Conservation (phyloP, 2,113 vertebrate genomes). For the Pipa parva region DNA sequence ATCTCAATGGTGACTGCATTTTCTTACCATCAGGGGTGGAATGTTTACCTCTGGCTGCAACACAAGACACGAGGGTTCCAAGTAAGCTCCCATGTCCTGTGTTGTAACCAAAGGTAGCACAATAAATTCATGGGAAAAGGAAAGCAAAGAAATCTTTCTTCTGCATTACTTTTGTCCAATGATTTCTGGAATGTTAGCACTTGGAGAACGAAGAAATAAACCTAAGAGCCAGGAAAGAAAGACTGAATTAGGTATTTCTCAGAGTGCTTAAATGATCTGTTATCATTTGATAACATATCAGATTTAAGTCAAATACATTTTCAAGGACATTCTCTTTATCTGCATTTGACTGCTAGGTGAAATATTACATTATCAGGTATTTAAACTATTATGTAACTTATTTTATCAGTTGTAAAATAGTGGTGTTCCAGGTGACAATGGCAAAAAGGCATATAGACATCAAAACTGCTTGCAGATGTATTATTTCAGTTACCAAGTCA, state of each 20-base stretch:
- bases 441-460: too few relatives aligned
- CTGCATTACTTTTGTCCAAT: neutral
- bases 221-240: conserved; percentile 1
- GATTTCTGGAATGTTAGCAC: neutral
- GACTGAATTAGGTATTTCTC: neutral
- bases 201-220: neutral
- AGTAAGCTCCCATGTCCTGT: conserved; percentile 72
- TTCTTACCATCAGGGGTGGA: neutral
- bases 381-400: too few relatives aligned
- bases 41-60: conserved; percentile 72
- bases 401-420: too few relatives aligned
- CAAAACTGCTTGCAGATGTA: too few relatives aligned
- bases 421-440: too few relatives aligned
- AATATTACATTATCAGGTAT: too few relatives aligned
- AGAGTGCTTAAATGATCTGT: neutral
- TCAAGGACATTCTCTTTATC: neutral
- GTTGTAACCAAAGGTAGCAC: conserved; percentile 76
- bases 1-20: neutral
- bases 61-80: conserved; percentile 78
- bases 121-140: conserved; percentile 46
- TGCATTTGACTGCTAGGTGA: too few relatives aligned
- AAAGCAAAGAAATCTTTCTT: neutral
- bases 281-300: conserved; percentile 17
- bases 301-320: neutral
- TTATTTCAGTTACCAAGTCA: too few relatives aligned